Evolutionary conservation across 2,888 invertebrate species (phyloP).

Genomic region (Polietes domitor): DNA sequence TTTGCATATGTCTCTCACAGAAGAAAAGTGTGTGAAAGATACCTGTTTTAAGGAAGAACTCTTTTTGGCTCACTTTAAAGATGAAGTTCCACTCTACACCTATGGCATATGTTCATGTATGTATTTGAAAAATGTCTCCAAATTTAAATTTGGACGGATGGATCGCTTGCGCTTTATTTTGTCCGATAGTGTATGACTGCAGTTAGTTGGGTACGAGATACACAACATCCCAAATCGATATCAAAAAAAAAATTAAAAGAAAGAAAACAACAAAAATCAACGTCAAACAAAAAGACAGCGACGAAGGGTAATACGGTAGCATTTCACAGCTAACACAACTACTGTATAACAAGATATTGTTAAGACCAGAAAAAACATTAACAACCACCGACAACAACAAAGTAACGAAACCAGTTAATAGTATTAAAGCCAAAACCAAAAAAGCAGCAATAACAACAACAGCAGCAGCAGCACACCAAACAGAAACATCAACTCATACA

Average conservation of each 20-base stretch:
- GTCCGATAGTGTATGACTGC: not conserved
- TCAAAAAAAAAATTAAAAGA: not conserved
- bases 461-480: slow-evolving; percentile 15
- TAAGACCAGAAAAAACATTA: slow-evolving; percentile 45
- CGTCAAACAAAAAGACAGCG: slow-evolving; percentile 47
- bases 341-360: slow-evolving; percentile 62
- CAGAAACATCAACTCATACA: slow-evolving; percentile 20
- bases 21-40: no score
- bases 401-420: slow-evolving; percentile 58
- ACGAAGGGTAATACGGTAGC: slow-evolving; percentile 64
- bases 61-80: no score
- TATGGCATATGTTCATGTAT: no score
- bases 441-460: slow-evolving; percentile 9
- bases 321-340: slow-evolving; percentile 63
- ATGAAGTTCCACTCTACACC: no score
- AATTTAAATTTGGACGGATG: not conserved
- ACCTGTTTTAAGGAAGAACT: no score
- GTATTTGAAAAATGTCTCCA: no score
- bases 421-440: slow-evolving; percentile 29
- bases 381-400: slow-evolving; percentile 28
- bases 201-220: not conserved
- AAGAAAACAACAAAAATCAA: slow-evolving; percentile 34
- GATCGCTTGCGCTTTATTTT: not conserved
- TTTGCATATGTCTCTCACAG: no score
- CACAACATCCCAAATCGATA: slow-evolving; percentile 15